Percentiles rank a stretch among this genome's conserved stretches.
Conservation (phyloP, 2,888 invertebrate species). For the Anarsia innoxiella region DNA sequence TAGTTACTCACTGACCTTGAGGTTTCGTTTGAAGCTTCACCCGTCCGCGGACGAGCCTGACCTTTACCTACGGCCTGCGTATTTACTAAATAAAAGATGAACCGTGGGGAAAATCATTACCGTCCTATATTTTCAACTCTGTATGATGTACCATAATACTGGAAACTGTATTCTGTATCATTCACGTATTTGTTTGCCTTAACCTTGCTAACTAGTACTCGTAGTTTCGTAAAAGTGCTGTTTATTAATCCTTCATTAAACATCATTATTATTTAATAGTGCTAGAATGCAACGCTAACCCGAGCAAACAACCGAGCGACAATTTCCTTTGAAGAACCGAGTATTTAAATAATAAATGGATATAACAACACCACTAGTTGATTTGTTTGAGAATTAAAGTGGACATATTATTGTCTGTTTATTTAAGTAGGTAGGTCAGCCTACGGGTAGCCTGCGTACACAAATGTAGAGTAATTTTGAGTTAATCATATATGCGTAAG, state of each 20-base stretch:
- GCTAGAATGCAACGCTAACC: neutral
- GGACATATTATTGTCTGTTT: no score
- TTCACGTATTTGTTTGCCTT: no score
- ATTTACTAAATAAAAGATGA: neutral
- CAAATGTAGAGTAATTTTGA: neutral
- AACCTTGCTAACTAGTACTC: no score
- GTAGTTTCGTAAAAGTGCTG: no score
- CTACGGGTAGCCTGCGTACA: neutral
- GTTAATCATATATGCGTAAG: slow-evolving; percentile 39
- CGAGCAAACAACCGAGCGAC: neutral
- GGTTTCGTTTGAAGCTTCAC: neutral
- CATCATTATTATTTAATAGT: no score
- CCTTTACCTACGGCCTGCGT: no score
- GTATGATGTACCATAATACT: no score
- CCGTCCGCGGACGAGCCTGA: neutral
- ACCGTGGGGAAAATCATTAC: neutral
- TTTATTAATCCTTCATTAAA: no score
- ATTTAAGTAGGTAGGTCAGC: no score
- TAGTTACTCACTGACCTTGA: neutral
- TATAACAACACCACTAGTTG: neutral
- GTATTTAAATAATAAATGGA: neutral
- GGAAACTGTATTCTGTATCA: no score
- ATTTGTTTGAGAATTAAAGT: neutral
- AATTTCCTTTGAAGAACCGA: neutral
- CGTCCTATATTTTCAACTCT: no score